Base-by-base conservation (phyloP, 2,888 invertebrate species). In the Brachyptera putata region DNA sequence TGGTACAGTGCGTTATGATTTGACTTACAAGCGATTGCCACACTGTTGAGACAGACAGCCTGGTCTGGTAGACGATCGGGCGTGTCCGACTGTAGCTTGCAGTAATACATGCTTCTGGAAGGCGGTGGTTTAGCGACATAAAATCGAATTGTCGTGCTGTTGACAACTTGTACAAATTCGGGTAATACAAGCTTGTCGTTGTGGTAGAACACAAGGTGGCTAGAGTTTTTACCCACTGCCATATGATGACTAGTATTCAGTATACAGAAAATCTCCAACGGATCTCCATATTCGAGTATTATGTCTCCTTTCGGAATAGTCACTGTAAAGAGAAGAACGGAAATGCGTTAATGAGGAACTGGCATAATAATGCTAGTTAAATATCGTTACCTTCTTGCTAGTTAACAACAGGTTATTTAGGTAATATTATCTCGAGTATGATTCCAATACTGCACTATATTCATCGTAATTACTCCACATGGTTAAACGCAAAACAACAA, bases 191-290 rank as follows among this genome's bases (percentile, higher is more conserved):
- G 64, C 34, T 72, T 69, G n/a, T 70, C 66, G 60, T 74, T 73
- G 53, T 74, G 74, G 66, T 70, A 72, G 68, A 82, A 83, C 49
- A 73, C 70, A 48, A 83, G 71, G 66, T 76, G 68, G 64, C 77
- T 76, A 11, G 80, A 71, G 71, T 84, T 83, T 68, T 76, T 75
- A 21, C 80, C 76, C 66, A 78, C 74, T 37, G 76, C 73, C 21
- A 75, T 71, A 0, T 72, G 70, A 61, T 75, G 73, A 48, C 76
- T 72, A 62, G 79, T 75, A 68, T 80, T 75, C 48, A 86, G 76
- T 61, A 81, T 76, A 73, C 89, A 89, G 61, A 76, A 80, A 67
- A 89, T 80, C 68, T 82, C 80, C 67, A 89, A 73, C 1, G 85
- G 77, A 21, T 80, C 69, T 1, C 87, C 86, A 69, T 81, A 78